These are phyloP conservation scores for Sarcophilus harrisii DNA, from an alignment of 2,797 vertebrate genomes.

Conservation along the genomic window DNA sequence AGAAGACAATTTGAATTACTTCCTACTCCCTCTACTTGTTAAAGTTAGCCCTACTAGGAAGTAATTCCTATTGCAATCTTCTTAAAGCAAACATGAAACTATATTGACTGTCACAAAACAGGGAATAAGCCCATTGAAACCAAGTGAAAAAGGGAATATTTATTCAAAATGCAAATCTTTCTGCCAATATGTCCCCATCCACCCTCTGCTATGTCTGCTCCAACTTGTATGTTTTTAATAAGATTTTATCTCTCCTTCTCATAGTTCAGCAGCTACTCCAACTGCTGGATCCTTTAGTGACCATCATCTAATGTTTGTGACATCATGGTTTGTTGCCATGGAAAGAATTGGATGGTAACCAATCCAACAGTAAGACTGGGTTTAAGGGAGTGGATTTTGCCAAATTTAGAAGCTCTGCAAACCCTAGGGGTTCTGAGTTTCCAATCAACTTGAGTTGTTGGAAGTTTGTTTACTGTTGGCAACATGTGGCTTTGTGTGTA, in stretches of 20 bases:
- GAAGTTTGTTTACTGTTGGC: constrained; percentile 73
- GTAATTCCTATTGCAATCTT: constrained; percentile 21
- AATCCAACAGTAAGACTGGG: constrained; percentile 60
- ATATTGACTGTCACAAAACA: constrained; percentile 28
- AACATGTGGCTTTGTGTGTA: constrained; percentile 48
- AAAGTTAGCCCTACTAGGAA: not conserved
- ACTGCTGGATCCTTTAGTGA: constrained; percentile 64
- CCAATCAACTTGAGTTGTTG: constrained; percentile 60
- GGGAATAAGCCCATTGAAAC: constrained; percentile 30
- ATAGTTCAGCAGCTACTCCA: constrained; percentile 19
- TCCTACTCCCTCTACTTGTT: constrained; percentile 1
- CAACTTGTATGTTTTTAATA: constrained; percentile 62
- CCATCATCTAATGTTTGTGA: constrained; percentile 64
- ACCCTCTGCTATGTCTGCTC: constrained; percentile 31
- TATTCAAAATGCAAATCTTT: constrained; percentile 27
- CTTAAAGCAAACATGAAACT: constrained; percentile 29
- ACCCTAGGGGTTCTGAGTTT: constrained; percentile 54
- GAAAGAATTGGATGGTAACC: constrained; percentile 65
- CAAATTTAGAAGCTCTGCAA: constrained; percentile 59
- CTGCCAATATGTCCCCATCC: constrained; percentile 23
- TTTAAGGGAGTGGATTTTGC: constrained; percentile 63
- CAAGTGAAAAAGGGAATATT: constrained; percentile 48
- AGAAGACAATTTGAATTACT: not conserved
- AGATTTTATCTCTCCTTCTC: constrained; percentile 63
- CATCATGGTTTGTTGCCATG: constrained; percentile 72